Conservation (phyloP, 2,113 vertebrate species). For the Entomyzon cyanotis region DNA sequence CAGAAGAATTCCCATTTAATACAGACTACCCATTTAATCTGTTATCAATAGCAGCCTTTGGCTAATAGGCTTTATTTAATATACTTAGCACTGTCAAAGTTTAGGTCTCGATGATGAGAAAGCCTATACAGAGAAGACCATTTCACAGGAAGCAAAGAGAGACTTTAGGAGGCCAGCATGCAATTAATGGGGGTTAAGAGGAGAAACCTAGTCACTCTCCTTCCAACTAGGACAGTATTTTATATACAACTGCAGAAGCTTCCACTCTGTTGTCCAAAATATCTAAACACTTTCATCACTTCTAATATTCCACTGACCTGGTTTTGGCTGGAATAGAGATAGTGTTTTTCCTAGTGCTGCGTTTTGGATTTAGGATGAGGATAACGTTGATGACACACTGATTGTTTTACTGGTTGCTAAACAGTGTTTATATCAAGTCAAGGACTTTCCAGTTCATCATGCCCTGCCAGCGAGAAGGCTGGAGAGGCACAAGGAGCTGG, state of each 20-base stretch:
- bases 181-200: background rate
- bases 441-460: background rate
- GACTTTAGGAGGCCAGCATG: background rate
- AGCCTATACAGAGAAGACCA: background rate
- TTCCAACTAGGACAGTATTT: background rate
- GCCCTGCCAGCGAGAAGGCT: background rate
- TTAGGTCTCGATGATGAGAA: background rate
- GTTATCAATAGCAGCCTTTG: background rate
- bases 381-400: background rate
- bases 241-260: background rate
- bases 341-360: background rate
- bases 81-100: background rate
- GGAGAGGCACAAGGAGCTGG: background rate
- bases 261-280: background rate
- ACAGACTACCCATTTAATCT: slow-evolving; percentile 18
- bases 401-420: background rate
- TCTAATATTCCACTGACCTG: background rate
- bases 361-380: background rate
- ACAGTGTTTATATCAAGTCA: background rate
- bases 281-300: background rate
- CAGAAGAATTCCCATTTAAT: background rate
- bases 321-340: background rate
- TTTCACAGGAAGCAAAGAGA: background rate
- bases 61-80: slow-evolving; percentile 2
- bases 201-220: background rate